Percentiles rank a stretch among this genome's conserved stretches.
phyloP scores from a whole-genome alignment of 1,140 invertebrate genomes.

The Caerostris darwini region DNA sequence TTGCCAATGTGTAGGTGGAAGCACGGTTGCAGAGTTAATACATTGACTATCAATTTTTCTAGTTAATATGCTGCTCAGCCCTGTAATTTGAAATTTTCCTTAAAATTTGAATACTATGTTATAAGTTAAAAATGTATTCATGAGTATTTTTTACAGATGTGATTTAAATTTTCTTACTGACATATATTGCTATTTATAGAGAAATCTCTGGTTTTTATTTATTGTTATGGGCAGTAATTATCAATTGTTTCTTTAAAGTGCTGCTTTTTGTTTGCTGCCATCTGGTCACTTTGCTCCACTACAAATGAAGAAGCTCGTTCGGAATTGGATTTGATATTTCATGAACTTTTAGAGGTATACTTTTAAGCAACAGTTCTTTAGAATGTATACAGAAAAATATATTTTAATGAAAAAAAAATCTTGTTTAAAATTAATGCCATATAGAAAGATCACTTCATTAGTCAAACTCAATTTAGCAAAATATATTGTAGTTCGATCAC shows the following conservation, averaged over 20 bases:
- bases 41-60: too few relatives aligned
- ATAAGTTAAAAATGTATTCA: too few relatives aligned
- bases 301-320: constrained; percentile 87
- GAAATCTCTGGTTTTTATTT: too few relatives aligned
- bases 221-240: not conserved
- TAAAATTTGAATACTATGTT: too few relatives aligned
- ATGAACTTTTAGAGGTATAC: constrained; percentile 84
- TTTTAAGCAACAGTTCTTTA: not conserved
- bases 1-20: too few relatives aligned
- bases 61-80: too few relatives aligned
- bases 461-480: not conserved
- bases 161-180: too few relatives aligned
- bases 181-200: too few relatives aligned
- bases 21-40: too few relatives aligned
- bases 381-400: not conserved
- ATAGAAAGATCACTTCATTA: not conserved
- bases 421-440: not conserved
- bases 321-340: constrained; percentile 91
- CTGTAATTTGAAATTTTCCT: too few relatives aligned
- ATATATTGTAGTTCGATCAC: too few relatives aligned
- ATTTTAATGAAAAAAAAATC: not conserved
- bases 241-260: constrained; percentile 84
- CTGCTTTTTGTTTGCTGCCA: constrained; percentile 94
- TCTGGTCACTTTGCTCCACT: constrained; percentile 94
- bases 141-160: too few relatives aligned